Evolutionary conservation across 2,113 vertebrate genomes (phyloP), one percentile per base, ranked within the genome.

Genomic region (Corydoras sp.): DNA sequence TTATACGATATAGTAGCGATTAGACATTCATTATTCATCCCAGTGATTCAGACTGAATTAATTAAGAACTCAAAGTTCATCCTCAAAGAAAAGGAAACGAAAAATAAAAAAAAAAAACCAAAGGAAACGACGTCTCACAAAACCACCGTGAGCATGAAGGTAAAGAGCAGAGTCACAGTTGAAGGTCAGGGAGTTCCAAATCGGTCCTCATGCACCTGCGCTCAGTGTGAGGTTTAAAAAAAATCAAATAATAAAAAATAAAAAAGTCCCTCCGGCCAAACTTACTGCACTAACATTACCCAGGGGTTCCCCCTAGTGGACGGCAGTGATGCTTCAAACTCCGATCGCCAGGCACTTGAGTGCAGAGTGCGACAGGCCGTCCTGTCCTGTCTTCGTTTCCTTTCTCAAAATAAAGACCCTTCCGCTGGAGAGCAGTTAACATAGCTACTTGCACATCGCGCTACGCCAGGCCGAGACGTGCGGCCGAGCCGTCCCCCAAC

Each of bases 271-370:
- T 43, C 58, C 64, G 73, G 75, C 70, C 85, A 84, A 67, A 69
- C 56, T 4, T 73, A 72, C 7, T 64, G 51, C 73, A 31, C 62
- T 78, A 75, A 74, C 35, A 74, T 14, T 51, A 72, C 70, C 80
- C 77, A 76, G 78, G 74, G 79, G 74, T 81, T 83, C 82, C 86
- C 81, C 82, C 81, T 82, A 78, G 79, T 81, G 82, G 80, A 81
- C 68, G 68, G 79, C 80, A 80, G 61, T 65, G 68, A 54, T 75
- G n/a, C 72, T 71, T 72, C 13, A 62, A 74, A 65, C 53, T 30
- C 71, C 65, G 79, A 64, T 74, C 48, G 9, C 76, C 79, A 90
- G 89, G 89, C 89, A 90, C 89, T 90, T 90, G 82, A 85, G 86
- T 85, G 79, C 76, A 85, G 83, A 73, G 78, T 70, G 81, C 68